Conservation (phyloP, 2,113 vertebrate species). For the Dinomys branickii region DNA sequence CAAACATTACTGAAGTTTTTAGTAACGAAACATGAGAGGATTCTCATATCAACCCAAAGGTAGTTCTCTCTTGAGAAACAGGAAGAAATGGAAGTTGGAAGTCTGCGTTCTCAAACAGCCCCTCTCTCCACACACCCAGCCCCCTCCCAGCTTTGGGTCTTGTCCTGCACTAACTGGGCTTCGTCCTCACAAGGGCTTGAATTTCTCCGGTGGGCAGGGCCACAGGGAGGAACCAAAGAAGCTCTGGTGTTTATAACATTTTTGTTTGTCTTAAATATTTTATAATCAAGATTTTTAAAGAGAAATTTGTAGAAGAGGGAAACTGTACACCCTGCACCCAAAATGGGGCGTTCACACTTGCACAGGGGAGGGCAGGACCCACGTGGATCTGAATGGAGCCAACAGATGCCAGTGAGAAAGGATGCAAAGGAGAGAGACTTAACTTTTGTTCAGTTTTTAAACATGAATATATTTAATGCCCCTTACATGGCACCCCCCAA, state of each 20-base stretch:
- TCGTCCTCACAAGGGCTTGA: background rate
- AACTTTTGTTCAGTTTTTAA: background rate
- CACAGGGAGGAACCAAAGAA: background rate
- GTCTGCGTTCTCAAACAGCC: too few species aligned
- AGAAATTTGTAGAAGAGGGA: background rate
- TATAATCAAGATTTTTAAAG: background rate
- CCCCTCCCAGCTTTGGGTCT: background rate
- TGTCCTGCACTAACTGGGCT: background rate
- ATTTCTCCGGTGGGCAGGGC: too few species aligned
- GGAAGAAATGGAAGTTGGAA: background rate
- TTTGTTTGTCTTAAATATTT: background rate
- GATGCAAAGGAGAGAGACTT: background rate
- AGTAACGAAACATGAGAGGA: background rate
- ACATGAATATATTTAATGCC: background rate
- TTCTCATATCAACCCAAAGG: background rate
- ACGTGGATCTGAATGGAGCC: background rate
- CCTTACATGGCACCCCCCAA: too few species aligned
- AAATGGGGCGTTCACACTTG: background rate
- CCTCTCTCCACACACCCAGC: background rate
- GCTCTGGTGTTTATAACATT: background rate
- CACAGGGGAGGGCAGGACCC: rapidly evolving
- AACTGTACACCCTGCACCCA: background rate
- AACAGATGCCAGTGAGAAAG: background rate
- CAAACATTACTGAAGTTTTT: background rate
- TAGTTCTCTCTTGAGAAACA: background rate